These are phyloP conservation scores for Diacarnus erythraeanus DNA, from an alignment of 37 sponge, comb jelly and placozoan species.

Conservation along the genomic window DNA sequence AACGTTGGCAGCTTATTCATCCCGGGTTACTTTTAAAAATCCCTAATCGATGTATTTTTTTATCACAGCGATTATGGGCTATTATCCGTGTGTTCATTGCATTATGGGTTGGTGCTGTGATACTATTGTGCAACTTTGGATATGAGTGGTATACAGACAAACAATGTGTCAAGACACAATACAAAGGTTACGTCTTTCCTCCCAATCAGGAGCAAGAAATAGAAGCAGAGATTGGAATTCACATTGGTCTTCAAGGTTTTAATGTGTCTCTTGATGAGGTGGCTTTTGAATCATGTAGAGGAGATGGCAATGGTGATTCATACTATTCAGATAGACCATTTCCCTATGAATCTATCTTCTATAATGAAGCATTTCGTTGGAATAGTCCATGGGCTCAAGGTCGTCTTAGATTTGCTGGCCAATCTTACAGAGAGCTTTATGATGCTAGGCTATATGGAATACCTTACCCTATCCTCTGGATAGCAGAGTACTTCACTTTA, in stretches of 20 bases:
- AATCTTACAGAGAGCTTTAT: constrained; percentile 67
- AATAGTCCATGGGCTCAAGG: constrained; percentile 84
- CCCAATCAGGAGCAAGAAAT: constrained; percentile 51
- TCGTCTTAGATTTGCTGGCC: constrained; percentile 70
- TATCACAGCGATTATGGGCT: constrained; percentile 65
- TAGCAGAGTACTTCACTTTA: constrained; percentile 90
- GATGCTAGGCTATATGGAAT: constrained; percentile 69
- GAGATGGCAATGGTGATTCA: background rate
- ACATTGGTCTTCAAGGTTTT: constrained; percentile 83
- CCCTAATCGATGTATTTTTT: no score
- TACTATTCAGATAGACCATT: constrained; percentile 24
- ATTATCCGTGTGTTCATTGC: constrained; percentile 54
- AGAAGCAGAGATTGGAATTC: constrained; percentile 75
- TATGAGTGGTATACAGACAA: constrained; percentile 75
- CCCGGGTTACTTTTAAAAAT: no score
- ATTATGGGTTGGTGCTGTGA: constrained; percentile 52
- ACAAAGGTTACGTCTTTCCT: constrained; percentile 69
- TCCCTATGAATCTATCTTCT: constrained; percentile 62
- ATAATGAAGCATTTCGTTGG: constrained; percentile 85
- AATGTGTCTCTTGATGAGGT: constrained; percentile 79
- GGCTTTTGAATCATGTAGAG: background rate
- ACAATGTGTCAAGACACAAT: constrained; percentile 61
- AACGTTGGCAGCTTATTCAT: no score
- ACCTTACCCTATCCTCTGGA: constrained; percentile 93
- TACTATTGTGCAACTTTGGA: constrained; percentile 75